Percentiles rank a stretch among this genome's conserved stretches.
phyloP scores from a whole-genome alignment of 1,140 invertebrate species.

The Trachymyrmex septentrionalis region DNA sequence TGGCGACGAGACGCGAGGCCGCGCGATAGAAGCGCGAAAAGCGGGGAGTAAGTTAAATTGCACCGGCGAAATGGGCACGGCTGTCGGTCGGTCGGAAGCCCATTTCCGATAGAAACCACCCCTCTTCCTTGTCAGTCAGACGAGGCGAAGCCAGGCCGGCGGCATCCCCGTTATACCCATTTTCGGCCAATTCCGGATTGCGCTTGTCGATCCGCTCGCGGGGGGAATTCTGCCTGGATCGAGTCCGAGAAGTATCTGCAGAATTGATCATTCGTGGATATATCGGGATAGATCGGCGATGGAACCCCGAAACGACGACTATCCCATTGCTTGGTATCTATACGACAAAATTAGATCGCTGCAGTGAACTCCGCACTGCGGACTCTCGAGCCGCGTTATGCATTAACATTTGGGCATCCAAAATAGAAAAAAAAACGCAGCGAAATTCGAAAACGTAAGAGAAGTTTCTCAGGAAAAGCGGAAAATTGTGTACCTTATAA shows the following conservation, averaged over 20 bases:
- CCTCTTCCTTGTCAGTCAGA: constrained; percentile 66
- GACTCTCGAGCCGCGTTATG: constrained; percentile 4
- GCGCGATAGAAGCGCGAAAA: constrained; percentile 36
- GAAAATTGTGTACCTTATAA: not conserved
- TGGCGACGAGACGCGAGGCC: not conserved
- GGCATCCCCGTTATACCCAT: constrained; percentile 38
- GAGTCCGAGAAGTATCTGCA: constrained; percentile 21
- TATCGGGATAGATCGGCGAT: constrained; percentile 14
- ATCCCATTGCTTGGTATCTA: not conserved
- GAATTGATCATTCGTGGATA: constrained; percentile 52
- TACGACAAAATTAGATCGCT: constrained; percentile 45
- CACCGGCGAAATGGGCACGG: constrained; percentile 59
- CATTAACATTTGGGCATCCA: constrained; percentile 27
- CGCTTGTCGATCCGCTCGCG: constrained; percentile 13
- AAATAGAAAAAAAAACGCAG: not conserved
- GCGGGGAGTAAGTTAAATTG: constrained; percentile 73
- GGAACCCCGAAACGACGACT: not conserved
- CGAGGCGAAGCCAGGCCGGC: constrained; percentile 13
- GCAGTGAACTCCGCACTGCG: constrained; percentile 51
- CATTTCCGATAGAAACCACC: constrained; percentile 79
- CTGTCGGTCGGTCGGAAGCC: constrained; percentile 73
- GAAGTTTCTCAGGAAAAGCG: not conserved
- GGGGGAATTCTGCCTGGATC: constrained; percentile 25
- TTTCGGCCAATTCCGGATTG: constrained; percentile 51
- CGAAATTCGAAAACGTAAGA: not conserved